These are phyloP conservation scores for Zoroaster sp. DNA, from an alignment of 53 echinoderm and acorn worm genomes.

Conservation along the genomic window DNA sequence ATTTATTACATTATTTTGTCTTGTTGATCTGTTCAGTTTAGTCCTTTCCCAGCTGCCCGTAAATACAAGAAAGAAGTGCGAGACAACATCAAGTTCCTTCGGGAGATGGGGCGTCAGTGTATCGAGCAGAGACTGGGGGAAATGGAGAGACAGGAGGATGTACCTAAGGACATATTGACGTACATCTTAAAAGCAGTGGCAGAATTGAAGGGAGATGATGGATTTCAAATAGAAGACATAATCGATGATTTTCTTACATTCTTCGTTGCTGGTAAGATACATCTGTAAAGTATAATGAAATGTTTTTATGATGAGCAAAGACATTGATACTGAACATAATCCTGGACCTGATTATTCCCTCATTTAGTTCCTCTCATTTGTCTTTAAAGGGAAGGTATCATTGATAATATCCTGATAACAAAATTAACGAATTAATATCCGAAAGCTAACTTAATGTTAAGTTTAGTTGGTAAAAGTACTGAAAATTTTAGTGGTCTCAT, in stretches of 20 bases:
- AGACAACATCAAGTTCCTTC: conserved; percentile 37
- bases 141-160: not conserved
- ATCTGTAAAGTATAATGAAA: too few species aligned
- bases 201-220: not conserved
- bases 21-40: not conserved
- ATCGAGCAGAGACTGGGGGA: conserved; percentile 34
- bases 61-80: not conserved
- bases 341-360: too few species aligned
- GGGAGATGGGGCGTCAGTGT: conserved; percentile 45
- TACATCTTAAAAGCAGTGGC: conserved; percentile 10
- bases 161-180: conserved; percentile 31
- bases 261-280: conserved; percentile 55
- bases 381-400: too few species aligned
- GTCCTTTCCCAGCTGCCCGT: conserved; percentile 7
- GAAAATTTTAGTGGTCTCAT: too few species aligned
- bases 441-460: too few species aligned
- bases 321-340: too few species aligned
- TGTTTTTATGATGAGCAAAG: too few species aligned
- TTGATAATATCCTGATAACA: too few species aligned
- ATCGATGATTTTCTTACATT: conserved; percentile 61
- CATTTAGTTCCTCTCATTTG: too few species aligned
- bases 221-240: conserved; percentile 27
- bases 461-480: too few species aligned
- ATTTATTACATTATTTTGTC: not conserved
- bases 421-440: too few species aligned